Percentiles rank a stretch among this genome's conserved stretches.
Conservation (phyloP, 2,888 invertebrate species). For the Drosophila aldrichi region DNA sequence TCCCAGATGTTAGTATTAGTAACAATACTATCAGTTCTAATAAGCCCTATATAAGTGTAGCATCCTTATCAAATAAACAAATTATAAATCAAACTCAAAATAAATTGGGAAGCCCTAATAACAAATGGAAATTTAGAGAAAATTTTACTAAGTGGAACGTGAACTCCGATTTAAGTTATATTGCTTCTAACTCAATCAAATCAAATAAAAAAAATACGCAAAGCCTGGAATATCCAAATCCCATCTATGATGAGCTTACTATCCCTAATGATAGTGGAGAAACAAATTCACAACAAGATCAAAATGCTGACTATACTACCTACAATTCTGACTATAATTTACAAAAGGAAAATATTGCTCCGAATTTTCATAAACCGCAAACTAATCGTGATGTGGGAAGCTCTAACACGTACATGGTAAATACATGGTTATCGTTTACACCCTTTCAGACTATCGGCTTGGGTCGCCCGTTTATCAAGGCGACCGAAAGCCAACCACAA, state of each 20-base stretch:
- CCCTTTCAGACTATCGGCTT: not conserved
- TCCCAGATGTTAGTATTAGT: not conserved
- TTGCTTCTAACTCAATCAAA: constrained; percentile 2
- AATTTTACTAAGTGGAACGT: constrained; percentile 4
- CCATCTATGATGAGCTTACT: not conserved
- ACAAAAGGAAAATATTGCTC: not conserved
- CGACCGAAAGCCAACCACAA: not conserved
- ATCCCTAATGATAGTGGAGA: not conserved
- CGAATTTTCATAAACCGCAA: not conserved
- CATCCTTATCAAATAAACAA: not conserved
- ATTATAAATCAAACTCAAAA: not conserved
- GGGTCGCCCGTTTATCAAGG: constrained; percentile 32
- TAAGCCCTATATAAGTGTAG: not conserved
- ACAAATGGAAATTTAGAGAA: not conserved
- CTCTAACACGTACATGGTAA: not conserved
- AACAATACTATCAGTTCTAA: not conserved
- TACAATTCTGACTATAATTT: constrained; percentile 17
- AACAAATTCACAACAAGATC: constrained; percentile 21
- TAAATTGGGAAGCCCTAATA: no score
- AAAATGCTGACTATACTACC: constrained; percentile 40
- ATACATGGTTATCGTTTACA: constrained; percentile 5
- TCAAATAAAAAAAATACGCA: not conserved
- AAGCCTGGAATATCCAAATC: not conserved
- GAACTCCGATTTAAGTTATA: constrained; percentile 8
- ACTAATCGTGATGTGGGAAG: not conserved